Percentiles rank a stretch among this genome's conserved stretches.
Conservation (phyloP, 2,888 invertebrate genomes). For the Dolichopus griseipennis region DNA sequence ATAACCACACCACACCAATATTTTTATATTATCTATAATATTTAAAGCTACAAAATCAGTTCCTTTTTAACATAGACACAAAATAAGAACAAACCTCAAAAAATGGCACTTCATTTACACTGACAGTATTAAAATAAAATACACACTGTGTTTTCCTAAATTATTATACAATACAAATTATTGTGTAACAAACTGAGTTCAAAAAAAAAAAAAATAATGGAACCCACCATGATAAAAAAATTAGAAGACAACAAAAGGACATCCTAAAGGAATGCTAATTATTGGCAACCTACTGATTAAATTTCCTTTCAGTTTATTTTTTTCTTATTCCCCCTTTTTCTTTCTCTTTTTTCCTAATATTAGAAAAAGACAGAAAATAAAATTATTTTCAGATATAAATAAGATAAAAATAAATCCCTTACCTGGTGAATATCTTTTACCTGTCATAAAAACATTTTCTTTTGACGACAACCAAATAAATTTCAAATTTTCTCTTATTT, state of each 20-base stretch:
- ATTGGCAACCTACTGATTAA: slow-evolving; percentile 6
- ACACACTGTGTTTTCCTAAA: no score
- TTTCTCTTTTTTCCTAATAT: no score
- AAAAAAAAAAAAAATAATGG: no score
- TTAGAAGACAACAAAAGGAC: not conserved
- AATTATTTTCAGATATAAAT: not conserved
- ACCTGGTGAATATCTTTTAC: not conserved
- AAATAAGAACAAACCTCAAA: no score
- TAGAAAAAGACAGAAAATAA: no score
- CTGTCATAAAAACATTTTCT: not conserved
- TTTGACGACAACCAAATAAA: not conserved
- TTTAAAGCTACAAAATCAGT: no score
- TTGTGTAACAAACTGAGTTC: not conserved
- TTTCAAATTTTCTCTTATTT: not conserved
- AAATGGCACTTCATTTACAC: no score
- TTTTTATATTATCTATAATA: no score
- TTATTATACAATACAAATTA: not conserved
- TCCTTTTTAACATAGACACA: no score
- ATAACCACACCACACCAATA: no score
- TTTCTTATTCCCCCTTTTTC: not conserved
- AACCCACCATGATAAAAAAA: not conserved
- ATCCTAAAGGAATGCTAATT: slow-evolving; percentile 1
- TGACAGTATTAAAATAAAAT: no score
- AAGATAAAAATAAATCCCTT: not conserved
- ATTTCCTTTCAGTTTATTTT: not conserved